A percentile compares a stretch with the other conserved stretches of the same genome.
Evolutionary conservation across 1,140 invertebrate species (phyloP).

Genomic region (Drosophila sp.): DNA sequence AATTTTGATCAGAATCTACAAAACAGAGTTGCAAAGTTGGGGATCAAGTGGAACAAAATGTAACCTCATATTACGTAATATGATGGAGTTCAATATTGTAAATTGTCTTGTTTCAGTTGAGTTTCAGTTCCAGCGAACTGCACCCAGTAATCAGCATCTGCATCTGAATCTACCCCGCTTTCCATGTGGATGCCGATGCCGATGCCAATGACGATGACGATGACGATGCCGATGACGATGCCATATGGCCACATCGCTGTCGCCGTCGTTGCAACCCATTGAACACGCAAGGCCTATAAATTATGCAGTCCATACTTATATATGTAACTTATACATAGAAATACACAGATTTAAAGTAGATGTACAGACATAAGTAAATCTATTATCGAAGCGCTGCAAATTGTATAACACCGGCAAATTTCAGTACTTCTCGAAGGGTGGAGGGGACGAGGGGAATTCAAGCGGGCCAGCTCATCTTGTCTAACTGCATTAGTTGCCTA

Average conservation of each 20-base stretch:
- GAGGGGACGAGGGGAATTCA: neutral
- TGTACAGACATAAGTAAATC: slow-evolving; percentile 56
- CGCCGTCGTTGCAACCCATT: slow-evolving; percentile 73
- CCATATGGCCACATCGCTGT: slow-evolving; percentile 68
- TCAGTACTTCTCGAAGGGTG: slow-evolving; percentile 35
- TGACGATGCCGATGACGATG: slow-evolving; percentile 22
- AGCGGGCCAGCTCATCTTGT: slow-evolving; percentile 59
- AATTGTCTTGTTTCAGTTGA: slow-evolving; percentile 13
- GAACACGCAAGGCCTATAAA: slow-evolving; percentile 81
- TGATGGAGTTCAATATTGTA: slow-evolving; percentile 10
- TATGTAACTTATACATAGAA: slow-evolving; percentile 20
- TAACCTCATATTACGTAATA: neutral
- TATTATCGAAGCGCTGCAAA: slow-evolving; percentile 78
- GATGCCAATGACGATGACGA: too few species aligned
- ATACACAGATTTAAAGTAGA: slow-evolving; percentile 29
- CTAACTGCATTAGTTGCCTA: slow-evolving; percentile 79
- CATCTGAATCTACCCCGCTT: slow-evolving; percentile 31
- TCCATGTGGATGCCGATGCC: slow-evolving; percentile 19
- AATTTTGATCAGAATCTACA: too few species aligned
- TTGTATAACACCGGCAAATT: slow-evolving; percentile 62
- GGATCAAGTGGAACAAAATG: neutral
- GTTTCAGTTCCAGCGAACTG: slow-evolving; percentile 24
- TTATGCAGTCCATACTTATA: slow-evolving; percentile 77
- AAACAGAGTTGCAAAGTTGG: too few species aligned
- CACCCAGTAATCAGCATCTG: slow-evolving; percentile 15